Evolutionary conservation across 2,888 invertebrate species (phyloP).

Genomic region (Ennomos erosarius): DNA sequence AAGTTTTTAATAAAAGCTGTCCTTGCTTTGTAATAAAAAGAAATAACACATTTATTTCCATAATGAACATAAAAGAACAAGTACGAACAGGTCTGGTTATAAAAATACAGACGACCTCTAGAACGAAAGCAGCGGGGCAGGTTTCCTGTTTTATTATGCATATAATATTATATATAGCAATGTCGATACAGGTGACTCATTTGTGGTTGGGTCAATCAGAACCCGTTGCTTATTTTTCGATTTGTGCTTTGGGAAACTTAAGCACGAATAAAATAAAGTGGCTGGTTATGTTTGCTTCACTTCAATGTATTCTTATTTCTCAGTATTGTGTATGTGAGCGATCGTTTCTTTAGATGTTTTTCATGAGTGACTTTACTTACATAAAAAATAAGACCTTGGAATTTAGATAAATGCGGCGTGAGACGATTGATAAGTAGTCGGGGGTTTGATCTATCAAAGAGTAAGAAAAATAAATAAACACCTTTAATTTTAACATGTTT

Average conservation of each 20-base stretch:
- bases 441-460: too few species aligned
- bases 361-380: too few species aligned
- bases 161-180: slow-evolving; percentile 4
- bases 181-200: slow-evolving; percentile 33
- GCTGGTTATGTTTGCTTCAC: too few species aligned
- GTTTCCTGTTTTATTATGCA: slow-evolving; percentile 33
- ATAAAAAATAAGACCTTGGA: too few species aligned
- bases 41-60: slow-evolving; percentile 6
- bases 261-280: background rate
- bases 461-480: too few species aligned
- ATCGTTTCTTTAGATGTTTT: too few species aligned
- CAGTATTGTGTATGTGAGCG: too few species aligned
- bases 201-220: slow-evolving; percentile 23
- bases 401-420: too few species aligned
- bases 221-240: slow-evolving; percentile 21
- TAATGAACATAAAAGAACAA: slow-evolving; percentile 21
- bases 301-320: too few species aligned
- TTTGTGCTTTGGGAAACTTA: background rate
- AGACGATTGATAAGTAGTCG: too few species aligned
- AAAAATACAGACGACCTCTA: slow-evolving; percentile 50
- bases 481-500: too few species aligned
- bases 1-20: background rate
- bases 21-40: background rate
- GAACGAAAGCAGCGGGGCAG: slow-evolving; percentile 49
- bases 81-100: slow-evolving; percentile 33